Evolutionary conservation across 92 coral and sea anemone genomes (phyloP).

Genomic region (Bergia sp.): DNA sequence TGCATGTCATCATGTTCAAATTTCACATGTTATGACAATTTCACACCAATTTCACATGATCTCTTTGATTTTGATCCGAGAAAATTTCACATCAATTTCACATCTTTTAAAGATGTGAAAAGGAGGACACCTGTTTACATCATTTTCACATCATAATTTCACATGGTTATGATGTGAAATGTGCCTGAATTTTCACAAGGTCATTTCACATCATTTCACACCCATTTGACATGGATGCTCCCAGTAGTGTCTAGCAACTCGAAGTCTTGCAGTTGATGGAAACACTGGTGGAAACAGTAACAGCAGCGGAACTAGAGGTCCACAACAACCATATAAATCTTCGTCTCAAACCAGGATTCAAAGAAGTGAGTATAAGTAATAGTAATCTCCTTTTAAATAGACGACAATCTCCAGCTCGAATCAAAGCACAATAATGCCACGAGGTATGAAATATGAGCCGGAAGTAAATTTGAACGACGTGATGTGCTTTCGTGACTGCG

Average conservation of each 20-base stretch:
- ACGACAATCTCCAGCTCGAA: constrained; percentile 12
- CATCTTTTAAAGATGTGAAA: too few relatives aligned
- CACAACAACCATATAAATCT: background rate
- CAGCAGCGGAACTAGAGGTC: constrained; percentile 1
- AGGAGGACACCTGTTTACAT: too few relatives aligned
- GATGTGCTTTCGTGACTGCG: background rate
- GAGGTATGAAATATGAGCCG: constrained; percentile 23
- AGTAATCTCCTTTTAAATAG: constrained; percentile 18
- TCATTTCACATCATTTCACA: too few relatives aligned
- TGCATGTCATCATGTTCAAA: too few relatives aligned
- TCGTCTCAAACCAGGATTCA: constrained; percentile 24
- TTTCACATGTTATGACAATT: too few relatives aligned
- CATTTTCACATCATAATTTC: too few relatives aligned
- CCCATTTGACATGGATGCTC: too few relatives aligned
- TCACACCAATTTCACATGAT: too few relatives aligned
- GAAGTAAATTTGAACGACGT: background rate
- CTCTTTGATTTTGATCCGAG: too few relatives aligned
- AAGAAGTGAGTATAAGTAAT: constrained; percentile 16
- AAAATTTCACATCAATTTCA: too few relatives aligned
- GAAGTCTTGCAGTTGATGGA: constrained; percentile 9
- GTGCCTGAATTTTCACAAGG: too few relatives aligned
- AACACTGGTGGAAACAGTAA: background rate
- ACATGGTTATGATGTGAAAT: too few relatives aligned
- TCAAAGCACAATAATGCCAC: constrained; percentile 17
- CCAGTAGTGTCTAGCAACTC: constrained; percentile 15